Conservation (phyloP, 2,888 invertebrate species). For the Philereme vetulata region DNA sequence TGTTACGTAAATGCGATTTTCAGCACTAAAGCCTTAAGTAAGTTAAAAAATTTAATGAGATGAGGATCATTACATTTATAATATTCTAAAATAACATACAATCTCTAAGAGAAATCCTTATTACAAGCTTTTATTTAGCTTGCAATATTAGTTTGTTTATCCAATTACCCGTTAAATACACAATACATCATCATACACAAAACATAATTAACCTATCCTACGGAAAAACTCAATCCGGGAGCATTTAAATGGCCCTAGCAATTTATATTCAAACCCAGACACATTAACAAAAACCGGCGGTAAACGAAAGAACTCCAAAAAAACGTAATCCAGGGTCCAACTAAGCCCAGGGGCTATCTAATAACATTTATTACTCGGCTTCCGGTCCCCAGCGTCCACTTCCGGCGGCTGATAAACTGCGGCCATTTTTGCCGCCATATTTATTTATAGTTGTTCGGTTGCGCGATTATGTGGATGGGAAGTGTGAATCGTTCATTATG, state of each 20-base stretch:
- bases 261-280: constrained; percentile 79
- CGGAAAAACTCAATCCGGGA: constrained; percentile 41
- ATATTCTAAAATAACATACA: too few relatives aligned
- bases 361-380: constrained; percentile 82
- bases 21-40: too few relatives aligned
- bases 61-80: too few relatives aligned
- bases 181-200: constrained; percentile 20
- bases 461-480: constrained; percentile 74
- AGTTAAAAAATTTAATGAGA: too few relatives aligned
- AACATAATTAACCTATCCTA: constrained; percentile 46
- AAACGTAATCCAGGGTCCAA: constrained; percentile 68
- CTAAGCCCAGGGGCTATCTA: constrained; percentile 83
- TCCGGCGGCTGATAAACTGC: constrained; percentile 81
- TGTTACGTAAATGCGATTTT: too few relatives aligned
- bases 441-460: constrained; percentile 79
- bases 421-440: constrained; percentile 83
- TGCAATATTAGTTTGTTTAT: too few relatives aligned
- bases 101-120: too few relatives aligned
- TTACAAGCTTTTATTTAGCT: too few relatives aligned
- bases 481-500: constrained; percentile 68
- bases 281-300: constrained; percentile 78
- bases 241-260: constrained; percentile 63
- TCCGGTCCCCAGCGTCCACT: constrained; percentile 81
- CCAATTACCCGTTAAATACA: background rate
- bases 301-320: constrained; percentile 72